phyloP scores from a whole-genome alignment of 2,113 vertebrate genomes.

The Chiloscyllium plagiosum region DNA sequence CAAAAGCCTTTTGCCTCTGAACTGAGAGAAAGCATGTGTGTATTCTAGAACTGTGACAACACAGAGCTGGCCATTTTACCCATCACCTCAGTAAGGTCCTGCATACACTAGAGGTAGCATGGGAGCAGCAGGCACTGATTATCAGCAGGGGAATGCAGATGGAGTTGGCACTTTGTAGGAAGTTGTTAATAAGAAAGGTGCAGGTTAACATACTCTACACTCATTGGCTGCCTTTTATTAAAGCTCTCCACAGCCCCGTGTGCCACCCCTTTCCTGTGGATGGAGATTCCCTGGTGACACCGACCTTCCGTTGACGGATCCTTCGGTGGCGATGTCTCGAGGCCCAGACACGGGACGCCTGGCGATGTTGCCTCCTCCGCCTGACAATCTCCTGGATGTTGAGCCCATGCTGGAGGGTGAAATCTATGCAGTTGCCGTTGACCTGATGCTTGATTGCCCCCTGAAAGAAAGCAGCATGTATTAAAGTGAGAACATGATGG shows the following conservation, averaged over 20 bases:
- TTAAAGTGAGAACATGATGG: too few species aligned
- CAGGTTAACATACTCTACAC: neutral
- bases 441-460: constrained; percentile 57
- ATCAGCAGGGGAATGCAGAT: neutral
- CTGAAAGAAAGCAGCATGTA: constrained; percentile 44
- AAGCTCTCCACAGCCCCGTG: neutral
- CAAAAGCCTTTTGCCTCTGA: too few species aligned
- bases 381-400: constrained; percentile 50
- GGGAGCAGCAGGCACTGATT: neutral
- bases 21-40: too few species aligned
- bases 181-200: neutral
- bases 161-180: neutral
- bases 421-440: constrained; percentile 65
- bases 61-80: too few species aligned
- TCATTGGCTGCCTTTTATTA: neutral
- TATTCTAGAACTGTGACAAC: too few species aligned
- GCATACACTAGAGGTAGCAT: neutral
- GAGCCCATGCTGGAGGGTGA: constrained; percentile 36
- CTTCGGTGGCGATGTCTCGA: constrained; percentile 48
- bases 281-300: constrained; percentile 53
- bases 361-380: constrained; percentile 53
- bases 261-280: neutral
- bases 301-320: constrained; percentile 57
- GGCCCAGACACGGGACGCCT: constrained; percentile 46
- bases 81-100: too few species aligned